A percentile compares a stretch with the other conserved stretches of the same genome.
Conservation (phyloP, 2,888 invertebrate species). For the Drosophila subsilvestris region DNA sequence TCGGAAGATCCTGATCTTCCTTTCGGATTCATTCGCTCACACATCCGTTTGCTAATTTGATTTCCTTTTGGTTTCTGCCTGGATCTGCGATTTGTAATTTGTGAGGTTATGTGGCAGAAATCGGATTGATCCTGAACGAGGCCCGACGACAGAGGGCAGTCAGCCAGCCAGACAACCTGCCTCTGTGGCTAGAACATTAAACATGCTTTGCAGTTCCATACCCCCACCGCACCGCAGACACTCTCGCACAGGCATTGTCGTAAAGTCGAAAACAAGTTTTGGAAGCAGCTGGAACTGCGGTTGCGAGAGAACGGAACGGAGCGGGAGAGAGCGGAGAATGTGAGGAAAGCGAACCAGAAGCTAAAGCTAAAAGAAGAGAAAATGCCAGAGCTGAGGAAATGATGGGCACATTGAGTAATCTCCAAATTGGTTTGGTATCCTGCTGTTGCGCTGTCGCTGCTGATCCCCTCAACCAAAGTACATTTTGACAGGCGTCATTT, state of each 20-base stretch:
- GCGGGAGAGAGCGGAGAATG: constrained; percentile 17
- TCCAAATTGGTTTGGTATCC: constrained; percentile 36
- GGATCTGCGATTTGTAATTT: not conserved
- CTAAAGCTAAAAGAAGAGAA: constrained; percentile 5
- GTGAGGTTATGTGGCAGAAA: not conserved
- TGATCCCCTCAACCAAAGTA: constrained; percentile 31
- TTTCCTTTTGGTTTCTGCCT: not conserved
- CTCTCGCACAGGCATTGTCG: not conserved
- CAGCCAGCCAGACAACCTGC: not conserved
- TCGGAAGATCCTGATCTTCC: not conserved
- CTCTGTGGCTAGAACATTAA: constrained; percentile 32
- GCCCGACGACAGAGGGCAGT: not conserved
- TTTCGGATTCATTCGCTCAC: not conserved
- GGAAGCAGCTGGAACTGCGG: constrained; percentile 47
- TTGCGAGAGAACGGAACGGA: constrained; percentile 13
- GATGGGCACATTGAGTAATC: constrained; percentile 33
- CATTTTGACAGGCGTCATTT: constrained; percentile 68
- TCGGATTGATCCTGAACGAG: not conserved
- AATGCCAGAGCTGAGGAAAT: constrained; percentile 18
- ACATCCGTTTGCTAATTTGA: not conserved
- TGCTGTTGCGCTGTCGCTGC: constrained; percentile 3
- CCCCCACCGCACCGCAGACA: not conserved
- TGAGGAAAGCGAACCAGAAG: constrained; percentile 33
- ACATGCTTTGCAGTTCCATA: constrained; percentile 37
- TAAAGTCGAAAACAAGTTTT: constrained; percentile 44